These are phyloP conservation scores for Muntiacus muntjak DNA, from an alignment of 2,113 vertebrate species.

Conservation along the genomic window DNA sequence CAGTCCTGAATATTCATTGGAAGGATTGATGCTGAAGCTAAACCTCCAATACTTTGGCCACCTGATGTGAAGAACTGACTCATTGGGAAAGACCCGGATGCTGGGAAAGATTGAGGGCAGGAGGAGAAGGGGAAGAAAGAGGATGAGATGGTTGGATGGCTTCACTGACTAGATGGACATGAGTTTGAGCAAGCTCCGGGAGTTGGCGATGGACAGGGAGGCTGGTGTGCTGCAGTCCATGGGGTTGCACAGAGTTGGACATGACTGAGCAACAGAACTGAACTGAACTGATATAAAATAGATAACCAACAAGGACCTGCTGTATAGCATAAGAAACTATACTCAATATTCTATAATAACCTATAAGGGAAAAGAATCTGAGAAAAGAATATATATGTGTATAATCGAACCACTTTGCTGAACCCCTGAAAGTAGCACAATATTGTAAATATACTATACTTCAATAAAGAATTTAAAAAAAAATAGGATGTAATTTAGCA, in stretches of 20 bases:
- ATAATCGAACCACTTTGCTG: background rate
- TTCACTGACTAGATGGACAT: background rate
- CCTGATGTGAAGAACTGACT: background rate
- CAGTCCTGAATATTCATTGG: background rate
- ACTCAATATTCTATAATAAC: background rate
- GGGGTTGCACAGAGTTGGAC: background rate
- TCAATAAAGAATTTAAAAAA: background rate
- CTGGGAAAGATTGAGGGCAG: background rate
- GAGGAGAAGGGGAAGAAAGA: background rate
- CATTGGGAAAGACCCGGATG: background rate
- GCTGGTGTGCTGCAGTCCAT: background rate
- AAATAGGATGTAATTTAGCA: accelerated
- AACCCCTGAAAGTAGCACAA: background rate
- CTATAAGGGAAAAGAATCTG: background rate
- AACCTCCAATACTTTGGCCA: background rate
- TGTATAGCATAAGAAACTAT: background rate
- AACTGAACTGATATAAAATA: background rate
- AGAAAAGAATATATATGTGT: background rate
- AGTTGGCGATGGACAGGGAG: background rate
- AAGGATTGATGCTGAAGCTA: background rate
- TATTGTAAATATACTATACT: background rate
- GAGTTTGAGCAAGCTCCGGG: background rate
- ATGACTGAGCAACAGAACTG: background rate
- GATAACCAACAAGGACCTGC: background rate
- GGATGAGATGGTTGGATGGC: background rate